A percentile compares a stretch with the other conserved stretches of the same genome.
Conservation (phyloP, 1,140 invertebrate species). For the Atta texana region DNA sequence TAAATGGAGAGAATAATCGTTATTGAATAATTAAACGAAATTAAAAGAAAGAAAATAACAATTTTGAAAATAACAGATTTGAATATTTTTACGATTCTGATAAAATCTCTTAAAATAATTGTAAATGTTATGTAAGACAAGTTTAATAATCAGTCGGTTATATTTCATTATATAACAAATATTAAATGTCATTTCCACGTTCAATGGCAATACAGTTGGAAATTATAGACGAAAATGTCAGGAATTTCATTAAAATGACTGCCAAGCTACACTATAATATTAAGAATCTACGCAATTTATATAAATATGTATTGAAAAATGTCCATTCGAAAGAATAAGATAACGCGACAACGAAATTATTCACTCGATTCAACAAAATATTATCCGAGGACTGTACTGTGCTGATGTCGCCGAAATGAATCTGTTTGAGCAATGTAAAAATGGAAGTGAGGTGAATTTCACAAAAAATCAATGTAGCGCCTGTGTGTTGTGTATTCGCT, state of each 20-base stretch:
- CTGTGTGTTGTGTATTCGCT: neutral
- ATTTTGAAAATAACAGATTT: neutral
- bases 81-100: neutral
- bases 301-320: conserved; percentile 36
- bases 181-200: neutral
- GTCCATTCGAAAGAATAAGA: neutral
- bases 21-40: neutral
- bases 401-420: neutral
- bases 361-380: conserved; percentile 24
- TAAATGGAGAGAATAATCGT: neutral
- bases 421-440: neutral
- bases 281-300: conserved; percentile 35
- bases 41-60: neutral
- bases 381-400: neutral
- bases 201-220: neutral
- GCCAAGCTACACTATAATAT: conserved; percentile 15
- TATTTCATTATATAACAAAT: neutral
- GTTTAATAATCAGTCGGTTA: neutral
- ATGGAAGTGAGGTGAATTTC: neutral
- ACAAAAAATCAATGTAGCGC: neutral
- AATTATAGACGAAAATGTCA: conserved; percentile 28
- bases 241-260: conserved; percentile 40
- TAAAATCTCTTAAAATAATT: neutral
- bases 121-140: neutral
- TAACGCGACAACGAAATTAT: conserved; percentile 41